phyloP scores from a whole-genome alignment of 1,140 invertebrate genomes.

The Heliconius himera region DNA sequence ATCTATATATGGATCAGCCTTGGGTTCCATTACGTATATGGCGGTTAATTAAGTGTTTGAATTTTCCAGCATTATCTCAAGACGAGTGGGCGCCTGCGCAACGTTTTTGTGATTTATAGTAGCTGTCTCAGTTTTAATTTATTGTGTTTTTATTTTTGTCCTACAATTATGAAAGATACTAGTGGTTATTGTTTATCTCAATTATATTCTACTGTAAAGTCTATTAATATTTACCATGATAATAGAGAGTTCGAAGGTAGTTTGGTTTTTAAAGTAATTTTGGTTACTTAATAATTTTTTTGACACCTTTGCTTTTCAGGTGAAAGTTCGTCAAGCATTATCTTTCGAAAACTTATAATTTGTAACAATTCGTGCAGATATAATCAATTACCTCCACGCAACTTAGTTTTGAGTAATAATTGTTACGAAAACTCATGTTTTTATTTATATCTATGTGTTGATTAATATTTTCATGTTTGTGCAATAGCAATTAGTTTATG shows the following conservation, averaged over 20 bases:
- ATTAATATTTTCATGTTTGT: not conserved
- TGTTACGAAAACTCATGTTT: constrained; percentile 27
- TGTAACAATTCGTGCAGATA: constrained; percentile 39
- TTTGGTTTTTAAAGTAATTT: not conserved
- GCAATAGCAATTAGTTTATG: not conserved
- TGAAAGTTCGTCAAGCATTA: constrained; percentile 56
- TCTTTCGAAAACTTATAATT: constrained; percentile 51
- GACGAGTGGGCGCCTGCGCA: constrained; percentile 61
- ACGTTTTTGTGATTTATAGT: constrained; percentile 60
- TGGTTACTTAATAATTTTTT: not conserved
- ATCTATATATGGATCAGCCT: constrained; percentile 70
- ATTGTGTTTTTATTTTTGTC: not conserved
- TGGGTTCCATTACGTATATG: constrained; percentile 68
- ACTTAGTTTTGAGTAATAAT: not conserved
- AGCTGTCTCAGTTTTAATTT: not conserved
- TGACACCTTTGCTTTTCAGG: constrained; percentile 30
- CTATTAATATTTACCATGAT: not conserved
- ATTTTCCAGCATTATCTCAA: constrained; percentile 70
- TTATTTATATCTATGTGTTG: not conserved
- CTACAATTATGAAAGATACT: too few relatives aligned
- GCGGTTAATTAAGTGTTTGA: constrained; percentile 72
- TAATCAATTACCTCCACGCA: constrained; percentile 42
- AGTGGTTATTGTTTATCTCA: too few relatives aligned
- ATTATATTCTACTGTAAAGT: too few relatives aligned
- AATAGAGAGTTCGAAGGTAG: not conserved